Base-by-base conservation (phyloP, 2,888 invertebrate genomes). In the Campopleginae sp. region DNA sequence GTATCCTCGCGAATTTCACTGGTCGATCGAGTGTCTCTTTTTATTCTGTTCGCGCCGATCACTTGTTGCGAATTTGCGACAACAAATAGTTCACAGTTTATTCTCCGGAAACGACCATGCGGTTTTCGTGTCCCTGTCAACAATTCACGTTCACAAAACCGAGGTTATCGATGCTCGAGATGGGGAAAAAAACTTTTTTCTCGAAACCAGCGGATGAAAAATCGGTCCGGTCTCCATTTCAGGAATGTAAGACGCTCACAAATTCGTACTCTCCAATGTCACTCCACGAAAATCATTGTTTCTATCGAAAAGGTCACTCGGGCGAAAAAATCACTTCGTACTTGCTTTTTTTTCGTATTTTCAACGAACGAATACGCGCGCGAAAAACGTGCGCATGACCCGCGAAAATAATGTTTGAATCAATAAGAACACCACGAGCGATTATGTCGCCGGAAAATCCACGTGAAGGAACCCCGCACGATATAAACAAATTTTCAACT, bases 1-100 rank as follows among this genome's bases (percentile, higher is more conserved):
- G 95, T 94, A 86, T 93, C 93, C 71, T 1, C 14, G 27, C 4
- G 27, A 14, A 14, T 58, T 58, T 58, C 38, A 38, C 12, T 94
- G 2, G n/a, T n/a, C 95, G 95, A 38, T 95, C 95, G 89, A 58
- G 14, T 14, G 10, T 54, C 12, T 23, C 1, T 19, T 51, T 51
- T 27, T 5, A 58, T 14, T 3, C 27, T 58, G 23, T 58, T 58
- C 27, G 10, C 23, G 27, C 27, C 58, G 58, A 58, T 58, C 27
- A 58, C 58, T 58, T n/a, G 38, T 65, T 65, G 33, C 33, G 33
- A 33, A 33, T 38, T 33, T 17, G 14, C n/a, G 10, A 8, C 27
- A 27, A 5, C 1, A 3, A 27, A 58, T 58, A 12, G 14, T 58
- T 14, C 27, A 4, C 2, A 27, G 12, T 38, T 54, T 0, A 12